Percentiles rank a stretch among this genome's conserved stretches.
phyloP scores from a whole-genome alignment of 1,140 invertebrate species.

The Rhyacophila brunnea region DNA sequence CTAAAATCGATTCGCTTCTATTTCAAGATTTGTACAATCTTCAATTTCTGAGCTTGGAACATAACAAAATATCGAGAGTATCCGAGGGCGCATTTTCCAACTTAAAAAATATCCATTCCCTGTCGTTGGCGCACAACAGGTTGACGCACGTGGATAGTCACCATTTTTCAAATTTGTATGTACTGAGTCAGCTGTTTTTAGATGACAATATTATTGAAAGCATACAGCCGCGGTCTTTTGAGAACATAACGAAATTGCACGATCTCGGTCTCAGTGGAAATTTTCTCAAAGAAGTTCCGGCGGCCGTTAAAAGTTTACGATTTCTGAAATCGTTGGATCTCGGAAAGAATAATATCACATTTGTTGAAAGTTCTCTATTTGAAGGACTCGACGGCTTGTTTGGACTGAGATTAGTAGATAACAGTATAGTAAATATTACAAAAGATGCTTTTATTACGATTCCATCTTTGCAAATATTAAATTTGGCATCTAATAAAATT shows the following conservation, averaged over 20 bases:
- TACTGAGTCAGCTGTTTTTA: constrained; percentile 72
- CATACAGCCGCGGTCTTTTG: constrained; percentile 72
- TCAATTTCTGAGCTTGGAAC: constrained; percentile 74
- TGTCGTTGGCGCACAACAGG: constrained; percentile 74
- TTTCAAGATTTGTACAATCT: constrained; percentile 76
- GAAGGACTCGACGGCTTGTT: constrained; percentile 64
- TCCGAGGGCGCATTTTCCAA: constrained; percentile 73
- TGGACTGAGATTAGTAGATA: constrained; percentile 65
- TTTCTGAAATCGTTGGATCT: constrained; percentile 75
- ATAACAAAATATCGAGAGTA: constrained; percentile 72
- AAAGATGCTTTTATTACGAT: constrained; percentile 66
- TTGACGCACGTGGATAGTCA: constrained; percentile 67
- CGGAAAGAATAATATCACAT: constrained; percentile 73
- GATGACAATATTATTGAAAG: constrained; percentile 72
- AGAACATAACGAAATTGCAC: constrained; percentile 75
- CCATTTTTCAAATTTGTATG: constrained; percentile 73
- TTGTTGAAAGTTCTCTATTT: constrained; percentile 61
- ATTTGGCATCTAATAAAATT: constrained; percentile 69
- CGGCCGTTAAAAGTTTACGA: constrained; percentile 65
- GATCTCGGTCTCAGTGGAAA: constrained; percentile 82
- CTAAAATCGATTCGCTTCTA: constrained; percentile 67
- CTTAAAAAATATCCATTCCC: constrained; percentile 73
- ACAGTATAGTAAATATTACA: constrained; percentile 66
- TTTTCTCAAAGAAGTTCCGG: constrained; percentile 69
- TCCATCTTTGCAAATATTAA: constrained; percentile 66